Evolutionary conservation across 2,113 vertebrate genomes (phyloP).

Genomic region (Cyphomyrus plagiostoma): DNA sequence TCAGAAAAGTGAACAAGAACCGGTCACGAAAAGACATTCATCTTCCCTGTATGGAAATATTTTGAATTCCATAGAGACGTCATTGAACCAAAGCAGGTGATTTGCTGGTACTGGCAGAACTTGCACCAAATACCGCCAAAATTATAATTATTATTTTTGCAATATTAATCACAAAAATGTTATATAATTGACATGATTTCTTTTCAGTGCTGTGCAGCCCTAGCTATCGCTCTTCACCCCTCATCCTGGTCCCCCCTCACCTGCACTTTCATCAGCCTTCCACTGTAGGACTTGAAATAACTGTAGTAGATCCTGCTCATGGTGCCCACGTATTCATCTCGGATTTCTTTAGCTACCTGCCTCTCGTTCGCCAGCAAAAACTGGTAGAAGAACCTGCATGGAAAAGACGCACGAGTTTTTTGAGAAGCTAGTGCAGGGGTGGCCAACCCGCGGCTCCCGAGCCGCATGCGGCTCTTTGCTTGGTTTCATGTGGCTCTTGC

Average conservation of each 20-base stretch:
- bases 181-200: background rate
- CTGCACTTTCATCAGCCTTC: slow-evolving; percentile 87
- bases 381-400: slow-evolving; percentile 81
- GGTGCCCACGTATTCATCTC: slow-evolving; percentile 85
- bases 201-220: background rate
- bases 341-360: slow-evolving; percentile 77
- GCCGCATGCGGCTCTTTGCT: too few species aligned
- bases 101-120: background rate
- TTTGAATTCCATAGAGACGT: background rate
- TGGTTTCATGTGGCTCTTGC: too few species aligned
- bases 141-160: background rate
- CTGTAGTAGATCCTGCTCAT: slow-evolving; percentile 90
- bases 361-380: slow-evolving; percentile 85
- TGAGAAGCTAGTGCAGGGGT: too few species aligned
- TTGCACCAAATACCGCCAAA: background rate
- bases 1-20: background rate
- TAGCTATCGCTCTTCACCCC: background rate
- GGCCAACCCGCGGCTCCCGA: too few species aligned
- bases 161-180: background rate
- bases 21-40: background rate
- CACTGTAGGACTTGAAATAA: slow-evolving; percentile 86
- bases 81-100: background rate
- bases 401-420: background rate
- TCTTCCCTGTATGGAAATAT: background rate
- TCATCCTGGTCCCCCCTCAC: slow-evolving; percentile 47